Conservation (phyloP, 2,888 invertebrate genomes). For the Melinaea menophilus region DNA sequence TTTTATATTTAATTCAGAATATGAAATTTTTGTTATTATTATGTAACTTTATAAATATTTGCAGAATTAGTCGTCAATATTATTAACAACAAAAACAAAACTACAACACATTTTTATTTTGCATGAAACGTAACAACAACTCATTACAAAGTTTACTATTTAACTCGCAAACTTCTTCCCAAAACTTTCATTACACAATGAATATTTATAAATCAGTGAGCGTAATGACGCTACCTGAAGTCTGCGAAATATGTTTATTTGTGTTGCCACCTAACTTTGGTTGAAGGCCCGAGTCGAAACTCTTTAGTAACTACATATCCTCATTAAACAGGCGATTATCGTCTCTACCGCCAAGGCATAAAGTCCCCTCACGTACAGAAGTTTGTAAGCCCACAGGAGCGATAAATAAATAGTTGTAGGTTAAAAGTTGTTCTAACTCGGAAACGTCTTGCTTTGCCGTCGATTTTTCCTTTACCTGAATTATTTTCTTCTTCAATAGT, state of each 20-base stretch:
- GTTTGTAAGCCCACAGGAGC: constrained; percentile 54
- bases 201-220: constrained; percentile 37
- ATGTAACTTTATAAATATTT: neutral
- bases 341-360: constrained; percentile 7
- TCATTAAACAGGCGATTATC: constrained; percentile 9
- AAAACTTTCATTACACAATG: constrained; percentile 33
- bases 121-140: neutral
- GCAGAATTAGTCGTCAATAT: constrained; percentile 5
- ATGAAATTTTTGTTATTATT: neutral
- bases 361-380: constrained; percentile 17
- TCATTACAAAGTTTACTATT: constrained; percentile 19
- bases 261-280: constrained; percentile 34
- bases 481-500: constrained; percentile 55
- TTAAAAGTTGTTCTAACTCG: constrained; percentile 55
- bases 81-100: constrained; percentile 8
- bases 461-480: constrained; percentile 55
- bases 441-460: constrained; percentile 42
- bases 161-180: constrained; percentile 21
- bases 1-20: too few species aligned
- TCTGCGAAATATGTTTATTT: constrained; percentile 41
- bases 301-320: constrained; percentile 8
- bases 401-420: constrained; percentile 68
- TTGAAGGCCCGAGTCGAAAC: constrained; percentile 13
- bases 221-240: constrained; percentile 32
- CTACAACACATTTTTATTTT: neutral